Evolutionary conservation across 1,140 invertebrate genomes (phyloP), one percentile per base, ranked within the genome.

Genomic region (Caerostris extrusa): DNA sequence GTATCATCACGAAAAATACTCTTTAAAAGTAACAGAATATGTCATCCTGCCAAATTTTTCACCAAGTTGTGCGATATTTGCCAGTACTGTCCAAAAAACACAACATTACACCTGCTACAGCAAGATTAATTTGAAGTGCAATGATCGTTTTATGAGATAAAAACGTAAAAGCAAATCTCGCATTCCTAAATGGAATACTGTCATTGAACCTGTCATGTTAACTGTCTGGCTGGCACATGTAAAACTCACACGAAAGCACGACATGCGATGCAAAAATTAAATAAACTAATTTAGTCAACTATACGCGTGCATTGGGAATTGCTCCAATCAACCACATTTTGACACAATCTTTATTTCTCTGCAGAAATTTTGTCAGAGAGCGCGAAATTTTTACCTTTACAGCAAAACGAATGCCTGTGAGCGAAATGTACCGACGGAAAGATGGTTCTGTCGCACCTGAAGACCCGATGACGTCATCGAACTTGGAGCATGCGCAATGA

Each of bases 401-500:
- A 77, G 71, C 34, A 53, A 77, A n/a, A 34, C 56, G 56, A 56
- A 58, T 53, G 82, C 56, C 57, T 58, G 82, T 55, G 82, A 83
- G 55, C 55, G 56, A 7, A 57, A 17, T 56, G 82, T 34, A 34
- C 34, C 34, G 34, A 34, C 34, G 34, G 34, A 34, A 34, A 77
- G 71, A 77, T 77, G 34, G 71, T 77, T 50, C 71, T 34, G 57
- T 10, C 82, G 19, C 82, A 56, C 56, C 82, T 56, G 82, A 83
- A 83, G 82, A 83, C 82, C 82, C 82, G 82, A 83, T 83, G 82
- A 83, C 82, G 82, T 83, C 82, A 83, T 58, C n/a, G 55, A 14
- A 58, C 53, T 12, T 17, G 34, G 82, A 53, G 14, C 82, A 57
- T 83, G 82, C 82, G 82, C 55, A 7, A 1, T 34, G 17, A 7